These are phyloP conservation scores for Sitobion miscanthi DNA, from an alignment of 1,140 invertebrate genomes.

Conservation along the genomic window DNA sequence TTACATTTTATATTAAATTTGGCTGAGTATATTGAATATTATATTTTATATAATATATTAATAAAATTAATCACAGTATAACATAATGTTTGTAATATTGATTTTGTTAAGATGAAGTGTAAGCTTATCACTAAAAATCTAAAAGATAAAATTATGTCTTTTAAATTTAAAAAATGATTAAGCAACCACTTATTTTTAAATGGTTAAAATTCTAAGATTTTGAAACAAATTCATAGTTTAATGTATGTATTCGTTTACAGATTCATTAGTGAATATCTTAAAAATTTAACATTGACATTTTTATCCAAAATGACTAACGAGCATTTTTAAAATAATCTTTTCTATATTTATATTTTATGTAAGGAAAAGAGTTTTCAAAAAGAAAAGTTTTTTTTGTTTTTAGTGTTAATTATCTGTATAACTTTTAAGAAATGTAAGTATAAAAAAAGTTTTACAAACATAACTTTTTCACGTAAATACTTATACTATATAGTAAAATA, in stretches of 20 bases:
- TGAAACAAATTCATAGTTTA: neutral
- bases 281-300: neutral
- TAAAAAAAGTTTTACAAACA: neutral
- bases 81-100: neutral
- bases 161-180: neutral
- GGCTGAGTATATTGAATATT: neutral
- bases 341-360: neutral
- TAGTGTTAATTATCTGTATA: neutral
- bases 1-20: neutral
- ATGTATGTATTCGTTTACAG: neutral
- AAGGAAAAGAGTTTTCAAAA: neutral
- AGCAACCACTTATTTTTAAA: neutral
- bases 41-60: neutral
- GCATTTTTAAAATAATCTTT: neutral
- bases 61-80: neutral
- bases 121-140: neutral
- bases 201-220: neutral
- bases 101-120: neutral
- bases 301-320: neutral
- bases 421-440: neutral
- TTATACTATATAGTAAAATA: neutral
- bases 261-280: neutral
- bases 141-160: neutral
- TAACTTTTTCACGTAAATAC: neutral
- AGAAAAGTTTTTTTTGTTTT: slow-evolving; percentile 13